A percentile compares a stretch with the other conserved stretches of the same genome.
These are phyloP conservation scores for Dendroctonus valens DNA, from an alignment of 1,140 invertebrate species.

Conservation along the genomic window DNA sequence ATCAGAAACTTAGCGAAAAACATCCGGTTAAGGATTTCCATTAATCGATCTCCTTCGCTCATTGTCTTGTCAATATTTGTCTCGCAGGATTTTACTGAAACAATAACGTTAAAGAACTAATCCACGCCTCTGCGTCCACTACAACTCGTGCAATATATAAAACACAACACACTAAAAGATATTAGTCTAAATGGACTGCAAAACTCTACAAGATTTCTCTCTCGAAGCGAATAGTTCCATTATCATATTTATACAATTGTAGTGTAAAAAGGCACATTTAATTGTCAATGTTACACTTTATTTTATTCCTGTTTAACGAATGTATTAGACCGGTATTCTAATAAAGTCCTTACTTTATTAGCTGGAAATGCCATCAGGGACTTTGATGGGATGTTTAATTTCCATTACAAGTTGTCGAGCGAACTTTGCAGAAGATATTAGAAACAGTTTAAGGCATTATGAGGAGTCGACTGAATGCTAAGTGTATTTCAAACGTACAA, in stretches of 20 bases:
- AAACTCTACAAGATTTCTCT: slow-evolving; percentile 29
- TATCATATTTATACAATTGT: slow-evolving; percentile 32
- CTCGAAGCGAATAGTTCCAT: slow-evolving; percentile 23
- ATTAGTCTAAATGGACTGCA: slow-evolving; percentile 28
- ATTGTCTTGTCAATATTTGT: slow-evolving; percentile 8
- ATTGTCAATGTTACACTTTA: slow-evolving; percentile 22
- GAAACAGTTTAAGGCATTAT: background rate
- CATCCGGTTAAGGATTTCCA: background rate
- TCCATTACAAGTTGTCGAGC: slow-evolving; percentile 17
- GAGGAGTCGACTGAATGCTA: too few species aligned
- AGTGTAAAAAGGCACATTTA: slow-evolving; percentile 18
- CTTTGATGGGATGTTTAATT: slow-evolving; percentile 26
- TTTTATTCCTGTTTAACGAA: slow-evolving; percentile 20
- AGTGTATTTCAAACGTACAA: too few species aligned
- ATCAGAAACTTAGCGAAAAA: background rate
- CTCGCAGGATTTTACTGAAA: background rate
- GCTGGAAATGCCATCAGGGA: slow-evolving; percentile 4
- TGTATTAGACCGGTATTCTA: slow-evolving; percentile 12
- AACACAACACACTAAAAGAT: slow-evolving; percentile 17
- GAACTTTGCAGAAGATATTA: slow-evolving; percentile 3
- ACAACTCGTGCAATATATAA: background rate
- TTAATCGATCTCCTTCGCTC: background rate
- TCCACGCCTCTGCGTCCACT: slow-evolving; percentile 11
- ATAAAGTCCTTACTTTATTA: slow-evolving; percentile 23
- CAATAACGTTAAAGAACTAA: background rate